Percentiles rank a stretch among this genome's conserved stretches.
phyloP scores from a whole-genome alignment of 2,888 invertebrate species.

The Arctia plantaginis region DNA sequence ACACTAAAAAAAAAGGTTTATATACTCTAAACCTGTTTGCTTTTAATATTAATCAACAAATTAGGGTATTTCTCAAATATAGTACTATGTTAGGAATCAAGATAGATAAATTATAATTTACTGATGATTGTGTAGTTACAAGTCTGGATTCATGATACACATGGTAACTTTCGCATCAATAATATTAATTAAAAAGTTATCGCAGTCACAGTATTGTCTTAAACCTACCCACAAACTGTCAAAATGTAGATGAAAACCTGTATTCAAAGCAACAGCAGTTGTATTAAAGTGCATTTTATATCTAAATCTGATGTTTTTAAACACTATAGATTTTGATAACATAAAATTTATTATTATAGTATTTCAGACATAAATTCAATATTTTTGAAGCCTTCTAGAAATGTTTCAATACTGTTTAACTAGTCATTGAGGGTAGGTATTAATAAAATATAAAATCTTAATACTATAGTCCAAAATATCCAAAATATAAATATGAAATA shows the following conservation, averaged over 20 bases:
- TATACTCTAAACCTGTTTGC: no score
- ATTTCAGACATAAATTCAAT: not conserved
- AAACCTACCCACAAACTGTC: not conserved
- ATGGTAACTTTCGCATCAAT: not conserved
- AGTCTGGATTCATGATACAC: not conserved
- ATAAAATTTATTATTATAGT: not conserved
- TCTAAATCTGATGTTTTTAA: not conserved
- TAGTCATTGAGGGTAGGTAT: conserved; percentile 9
- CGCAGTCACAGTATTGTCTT: not conserved
- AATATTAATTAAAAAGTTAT: not conserved
- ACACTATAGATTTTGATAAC: not conserved
- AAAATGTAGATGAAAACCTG: not conserved
- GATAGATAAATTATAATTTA: no score
- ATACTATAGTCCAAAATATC: not conserved
- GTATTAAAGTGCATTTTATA: not conserved
- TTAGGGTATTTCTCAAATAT: not conserved
- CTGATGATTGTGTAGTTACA: no score
- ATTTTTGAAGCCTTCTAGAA: not conserved
- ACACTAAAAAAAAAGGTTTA: no score
- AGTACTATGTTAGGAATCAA: not conserved
- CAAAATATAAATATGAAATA: not conserved
- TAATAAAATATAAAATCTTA: not conserved
- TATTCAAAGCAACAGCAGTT: not conserved
- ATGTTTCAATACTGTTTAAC: not conserved
- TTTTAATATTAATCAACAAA: not conserved